These are phyloP conservation scores for Periophthalmus magnuspinnatus DNA, from an alignment of 2,797 vertebrate genomes.

Conservation along the genomic window DNA sequence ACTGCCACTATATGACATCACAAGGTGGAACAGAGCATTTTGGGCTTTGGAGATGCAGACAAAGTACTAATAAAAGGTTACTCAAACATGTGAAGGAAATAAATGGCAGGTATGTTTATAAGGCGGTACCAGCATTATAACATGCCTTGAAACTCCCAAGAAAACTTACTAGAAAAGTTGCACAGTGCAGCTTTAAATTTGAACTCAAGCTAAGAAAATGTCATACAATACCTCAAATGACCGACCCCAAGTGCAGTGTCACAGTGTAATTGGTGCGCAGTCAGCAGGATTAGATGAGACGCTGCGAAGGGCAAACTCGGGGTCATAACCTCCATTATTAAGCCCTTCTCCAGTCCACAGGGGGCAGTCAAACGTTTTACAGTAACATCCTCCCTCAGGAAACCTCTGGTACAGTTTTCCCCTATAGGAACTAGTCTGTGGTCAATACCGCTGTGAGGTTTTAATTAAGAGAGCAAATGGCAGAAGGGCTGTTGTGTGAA, in stretches of 20 bases:
- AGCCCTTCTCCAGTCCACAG: constrained; percentile 35
- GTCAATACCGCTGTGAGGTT: constrained; percentile 20
- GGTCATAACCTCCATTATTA: constrained; percentile 44
- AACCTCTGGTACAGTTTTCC: constrained; percentile 15
- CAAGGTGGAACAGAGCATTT: too few species aligned
- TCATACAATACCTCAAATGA: constrained; percentile 41
- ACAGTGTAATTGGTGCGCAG: constrained; percentile 30
- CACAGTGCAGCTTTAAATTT: background rate
- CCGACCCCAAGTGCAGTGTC: constrained; percentile 42
- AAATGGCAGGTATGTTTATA: too few species aligned
- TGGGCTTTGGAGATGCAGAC: too few species aligned
- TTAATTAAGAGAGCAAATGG: constrained; percentile 16
- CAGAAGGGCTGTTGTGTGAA: background rate
- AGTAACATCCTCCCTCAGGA: constrained; percentile 25
- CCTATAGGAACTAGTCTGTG: constrained; percentile 11
- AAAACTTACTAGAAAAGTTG: too few species aligned
- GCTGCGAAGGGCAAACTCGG: constrained; percentile 33
- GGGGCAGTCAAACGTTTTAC: constrained; percentile 27
- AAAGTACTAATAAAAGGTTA: too few species aligned
- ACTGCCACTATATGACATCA: too few species aligned
- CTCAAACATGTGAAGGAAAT: too few species aligned
- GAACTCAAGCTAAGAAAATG: constrained; percentile 13
- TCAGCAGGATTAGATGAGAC: constrained; percentile 50
- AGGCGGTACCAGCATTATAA: too few species aligned
- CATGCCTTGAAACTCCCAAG: too few species aligned